These are phyloP conservation scores for Tachystola acroxantha DNA, from an alignment of 2,888 invertebrate genomes.

Conservation along the genomic window DNA sequence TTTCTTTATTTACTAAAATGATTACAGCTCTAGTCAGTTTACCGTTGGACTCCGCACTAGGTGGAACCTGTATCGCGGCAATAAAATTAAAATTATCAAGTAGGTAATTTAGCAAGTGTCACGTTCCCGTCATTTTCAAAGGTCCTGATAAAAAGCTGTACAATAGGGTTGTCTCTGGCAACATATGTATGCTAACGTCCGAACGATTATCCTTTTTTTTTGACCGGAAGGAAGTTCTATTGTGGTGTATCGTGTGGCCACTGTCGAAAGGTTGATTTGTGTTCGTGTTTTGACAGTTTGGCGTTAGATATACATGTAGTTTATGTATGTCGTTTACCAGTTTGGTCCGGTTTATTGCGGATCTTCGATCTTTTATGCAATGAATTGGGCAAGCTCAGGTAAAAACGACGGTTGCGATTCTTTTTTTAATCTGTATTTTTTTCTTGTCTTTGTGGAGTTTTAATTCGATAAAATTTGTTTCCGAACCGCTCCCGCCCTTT, in stretches of 20 bases:
- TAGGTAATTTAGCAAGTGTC: no score
- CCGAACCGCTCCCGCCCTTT: slow-evolving; percentile 28
- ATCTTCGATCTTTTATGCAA: not conserved
- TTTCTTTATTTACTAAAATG: no score
- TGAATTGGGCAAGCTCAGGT: slow-evolving; percentile 2
- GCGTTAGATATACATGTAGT: slow-evolving; percentile 36
- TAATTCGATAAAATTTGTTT: slow-evolving; percentile 43
- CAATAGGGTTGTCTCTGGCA: slow-evolving; percentile 26
- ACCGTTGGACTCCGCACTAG: no score
- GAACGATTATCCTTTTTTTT: slow-evolving; percentile 39
- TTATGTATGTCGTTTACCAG: slow-evolving; percentile 25
- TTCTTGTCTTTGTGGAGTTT: slow-evolving; percentile 4
- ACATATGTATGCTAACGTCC: slow-evolving; percentile 35
- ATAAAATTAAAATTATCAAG: no score
- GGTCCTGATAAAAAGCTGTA: slow-evolving; percentile 28
- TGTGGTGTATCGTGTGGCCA: slow-evolving; percentile 49
- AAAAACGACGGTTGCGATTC: not conserved
- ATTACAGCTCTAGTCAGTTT: no score
- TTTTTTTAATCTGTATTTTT: not conserved
- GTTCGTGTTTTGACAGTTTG: slow-evolving; percentile 57
- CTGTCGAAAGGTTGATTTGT: slow-evolving; percentile 50
- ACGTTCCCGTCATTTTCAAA: no score
- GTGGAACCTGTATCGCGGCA: no score
- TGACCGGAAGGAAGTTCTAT: slow-evolving; percentile 59
- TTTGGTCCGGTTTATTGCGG: slow-evolving; percentile 28